Conservation (phyloP, 2,797 vertebrate genomes). For the Eulemur coronatus region DNA sequence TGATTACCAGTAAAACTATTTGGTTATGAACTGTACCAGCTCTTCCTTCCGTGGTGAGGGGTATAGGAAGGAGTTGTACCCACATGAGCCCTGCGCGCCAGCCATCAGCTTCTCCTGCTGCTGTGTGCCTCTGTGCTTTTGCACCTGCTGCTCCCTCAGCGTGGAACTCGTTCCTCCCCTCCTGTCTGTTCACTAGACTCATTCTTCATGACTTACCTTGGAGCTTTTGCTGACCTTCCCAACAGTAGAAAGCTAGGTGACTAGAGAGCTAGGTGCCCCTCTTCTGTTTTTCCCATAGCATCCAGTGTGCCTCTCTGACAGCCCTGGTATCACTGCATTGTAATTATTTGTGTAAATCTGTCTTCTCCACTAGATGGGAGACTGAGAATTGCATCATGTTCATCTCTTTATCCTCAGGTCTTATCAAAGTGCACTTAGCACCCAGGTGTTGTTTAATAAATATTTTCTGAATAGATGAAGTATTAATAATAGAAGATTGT, state of each 20-base stretch:
- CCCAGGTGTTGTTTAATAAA: not conserved
- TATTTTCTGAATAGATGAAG: not conserved
- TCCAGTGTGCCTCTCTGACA: not conserved
- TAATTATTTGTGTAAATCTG: not conserved
- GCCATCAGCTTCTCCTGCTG: not conserved
- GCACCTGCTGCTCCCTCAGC: not conserved
- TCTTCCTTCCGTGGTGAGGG: not conserved
- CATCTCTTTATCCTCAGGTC: not conserved
- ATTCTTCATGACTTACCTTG: not conserved
- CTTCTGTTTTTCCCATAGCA: not conserved
- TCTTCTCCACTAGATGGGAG: not conserved
- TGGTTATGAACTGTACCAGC: not conserved
- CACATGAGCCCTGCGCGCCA: not conserved
- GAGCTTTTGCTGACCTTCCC: not conserved
- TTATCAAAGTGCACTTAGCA: slow-evolving; percentile 4
- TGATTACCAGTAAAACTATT: not conserved
- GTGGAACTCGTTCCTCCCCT: not conserved
- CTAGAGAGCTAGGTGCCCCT: not conserved
- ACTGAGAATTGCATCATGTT: not conserved
- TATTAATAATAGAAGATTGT: not conserved
- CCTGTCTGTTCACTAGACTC: not conserved
- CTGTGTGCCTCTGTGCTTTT: not conserved
- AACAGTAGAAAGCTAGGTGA: not conserved
- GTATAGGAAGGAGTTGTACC: not conserved
- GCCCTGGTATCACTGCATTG: not conserved